Evolutionary conservation across 92 coral and sea anemone species (phyloP), one percentile per base, ranked within the genome.

Genomic region (Palythoa heliodiscus): DNA sequence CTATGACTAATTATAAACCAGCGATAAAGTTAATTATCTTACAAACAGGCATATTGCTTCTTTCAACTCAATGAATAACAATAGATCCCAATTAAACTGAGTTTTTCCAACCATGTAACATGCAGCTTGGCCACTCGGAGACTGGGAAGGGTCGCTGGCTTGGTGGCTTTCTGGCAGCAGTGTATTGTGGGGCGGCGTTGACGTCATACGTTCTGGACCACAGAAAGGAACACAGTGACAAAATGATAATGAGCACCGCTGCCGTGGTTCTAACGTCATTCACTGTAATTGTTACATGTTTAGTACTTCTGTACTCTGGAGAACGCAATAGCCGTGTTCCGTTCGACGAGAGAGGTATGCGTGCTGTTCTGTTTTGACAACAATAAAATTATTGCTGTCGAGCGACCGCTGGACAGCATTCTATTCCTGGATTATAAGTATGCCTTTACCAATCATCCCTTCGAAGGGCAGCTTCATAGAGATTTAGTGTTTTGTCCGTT

Each of bases 131-230:
- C n/a, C 68, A 83, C 73, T 17, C 87, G 0, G 87, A 83, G 68
- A 88, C 86, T 22, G 87, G 87, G 6, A 68, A 83, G 52, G 91
- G 91, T 22, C 83, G 91, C 14, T 88, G 91, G 91, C 14, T 50
- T 38, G 82, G 83, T 35, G 87, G 83, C 5, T 69, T 88, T 54
- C 88, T 88, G 24, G 88, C 87, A 16, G 72, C 79, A 23, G 50
- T 58, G 69, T 88, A 88, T 40, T 67, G 87, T 67, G 88, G 77
- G 20, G 47, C 82, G 61, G 84, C 91, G 15, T 0, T 75, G 37
- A 75, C 87, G 25, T 82, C 87, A 29, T 75, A 64, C 74, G 52
- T 88, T 57, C 64, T 83, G 61, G 0, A 66, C 20, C 20, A 58
- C 64, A 58, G 14, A 14, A 58, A 58, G 20, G 4, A 17, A 15